Evolutionary conservation across 2,888 invertebrate genomes (phyloP).

Genomic region (Dromius quadrimaculatus): DNA sequence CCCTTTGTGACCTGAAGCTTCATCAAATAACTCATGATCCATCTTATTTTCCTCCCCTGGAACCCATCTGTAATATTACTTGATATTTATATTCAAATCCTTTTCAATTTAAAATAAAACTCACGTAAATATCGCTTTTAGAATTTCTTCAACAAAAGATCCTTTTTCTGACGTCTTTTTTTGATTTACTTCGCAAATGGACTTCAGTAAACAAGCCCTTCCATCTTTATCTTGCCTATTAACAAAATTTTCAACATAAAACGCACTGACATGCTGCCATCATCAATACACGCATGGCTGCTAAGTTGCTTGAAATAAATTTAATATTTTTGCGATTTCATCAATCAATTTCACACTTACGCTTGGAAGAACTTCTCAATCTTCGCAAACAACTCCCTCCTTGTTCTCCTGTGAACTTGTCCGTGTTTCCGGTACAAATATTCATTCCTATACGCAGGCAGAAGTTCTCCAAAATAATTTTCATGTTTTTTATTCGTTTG

Average conservation of each 20-base stretch:
- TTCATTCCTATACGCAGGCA: constrained; percentile 41
- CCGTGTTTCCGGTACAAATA: constrained; percentile 54
- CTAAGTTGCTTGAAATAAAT: too few relatives aligned
- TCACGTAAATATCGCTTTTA: constrained; percentile 77
- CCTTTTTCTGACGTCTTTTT: constrained; percentile 66
- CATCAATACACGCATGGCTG: too few relatives aligned
- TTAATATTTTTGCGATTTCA: too few relatives aligned
- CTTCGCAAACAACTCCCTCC: constrained; percentile 74
- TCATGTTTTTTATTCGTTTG: not conserved
- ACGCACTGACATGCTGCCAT: too few relatives aligned
- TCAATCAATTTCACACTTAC: constrained; percentile 68
- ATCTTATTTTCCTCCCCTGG: constrained; percentile 60
- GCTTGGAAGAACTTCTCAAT: constrained; percentile 73
- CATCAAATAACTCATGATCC: constrained; percentile 66
- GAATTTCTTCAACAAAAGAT: constrained; percentile 75
- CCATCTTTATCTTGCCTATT: constrained; percentile 67
- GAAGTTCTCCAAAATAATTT: constrained; percentile 27
- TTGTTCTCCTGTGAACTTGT: constrained; percentile 73
- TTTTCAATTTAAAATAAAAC: constrained; percentile 59
- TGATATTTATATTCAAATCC: not conserved
- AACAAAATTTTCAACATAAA: too few relatives aligned
- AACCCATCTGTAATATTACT: constrained; percentile 68
- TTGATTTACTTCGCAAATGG: constrained; percentile 74
- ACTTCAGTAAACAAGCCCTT: constrained; percentile 74
- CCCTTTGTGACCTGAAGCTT: constrained; percentile 63